A percentile compares a stretch with the other conserved stretches of the same genome.
phyloP scores from a whole-genome alignment of 1,140 invertebrate genomes.

The Euura saliciscinereae region DNA sequence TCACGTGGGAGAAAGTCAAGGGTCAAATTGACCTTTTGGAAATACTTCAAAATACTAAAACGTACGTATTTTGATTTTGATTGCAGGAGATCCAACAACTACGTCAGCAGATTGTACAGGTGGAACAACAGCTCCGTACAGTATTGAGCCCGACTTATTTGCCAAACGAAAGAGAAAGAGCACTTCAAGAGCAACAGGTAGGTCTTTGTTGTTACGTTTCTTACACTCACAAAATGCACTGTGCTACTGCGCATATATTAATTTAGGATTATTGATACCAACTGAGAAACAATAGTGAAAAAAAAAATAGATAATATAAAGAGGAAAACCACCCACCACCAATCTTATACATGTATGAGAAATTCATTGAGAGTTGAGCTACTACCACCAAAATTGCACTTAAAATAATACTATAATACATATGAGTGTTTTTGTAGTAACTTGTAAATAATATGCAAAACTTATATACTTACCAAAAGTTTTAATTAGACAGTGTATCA shows the following conservation, averaged over 20 bases:
- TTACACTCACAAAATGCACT: constrained; percentile 29
- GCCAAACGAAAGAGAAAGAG: constrained; percentile 83
- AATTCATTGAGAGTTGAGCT: background rate
- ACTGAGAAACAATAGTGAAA: constrained; percentile 29
- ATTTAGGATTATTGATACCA: constrained; percentile 50
- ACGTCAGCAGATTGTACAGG: constrained; percentile 80
- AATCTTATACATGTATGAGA: background rate
- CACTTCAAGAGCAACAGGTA: constrained; percentile 90
- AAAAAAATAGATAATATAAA: no score
- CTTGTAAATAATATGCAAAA: background rate
- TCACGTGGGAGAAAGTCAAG: no score
- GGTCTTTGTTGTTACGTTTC: constrained; percentile 55
- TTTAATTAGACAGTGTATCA: background rate
- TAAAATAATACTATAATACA: background rate
- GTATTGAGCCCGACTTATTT: constrained; percentile 81
- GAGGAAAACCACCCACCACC: no score
- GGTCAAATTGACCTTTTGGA: no score
- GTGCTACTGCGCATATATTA: constrained; percentile 47
- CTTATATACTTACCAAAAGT: background rate
- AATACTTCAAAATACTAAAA: no score
- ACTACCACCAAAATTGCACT: constrained; percentile 5
- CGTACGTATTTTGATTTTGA: constrained; percentile 28
- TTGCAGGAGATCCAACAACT: constrained; percentile 82
- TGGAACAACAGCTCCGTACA: constrained; percentile 83
- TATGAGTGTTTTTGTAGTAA: constrained; percentile 1